These are phyloP conservation scores for Aurelia aurita DNA, from an alignment of 30 jellyfish, hydroid and myxozoan genomes.

Conservation along the genomic window DNA sequence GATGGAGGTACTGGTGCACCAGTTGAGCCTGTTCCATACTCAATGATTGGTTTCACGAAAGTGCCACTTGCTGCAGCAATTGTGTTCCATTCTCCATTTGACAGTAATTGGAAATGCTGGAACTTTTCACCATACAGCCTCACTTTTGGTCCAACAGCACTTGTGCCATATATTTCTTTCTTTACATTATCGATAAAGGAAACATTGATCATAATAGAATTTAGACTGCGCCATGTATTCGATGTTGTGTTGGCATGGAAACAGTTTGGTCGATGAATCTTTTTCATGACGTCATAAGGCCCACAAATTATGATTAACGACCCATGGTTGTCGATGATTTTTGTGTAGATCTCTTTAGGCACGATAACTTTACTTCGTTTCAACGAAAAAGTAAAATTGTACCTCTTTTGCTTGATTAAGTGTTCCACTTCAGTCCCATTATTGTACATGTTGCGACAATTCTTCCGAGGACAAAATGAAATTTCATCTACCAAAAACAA, in stretches of 20 bases:
- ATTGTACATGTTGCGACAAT: slow-evolving; percentile 7
- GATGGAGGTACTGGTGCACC: background rate
- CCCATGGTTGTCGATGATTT: background rate
- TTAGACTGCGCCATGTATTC: slow-evolving; percentile 25
- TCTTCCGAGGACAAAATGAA: slow-evolving; percentile 30
- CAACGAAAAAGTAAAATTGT: background rate
- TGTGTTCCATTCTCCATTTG: slow-evolving; percentile 18
- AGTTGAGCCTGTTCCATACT: background rate
- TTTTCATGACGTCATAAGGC: background rate
- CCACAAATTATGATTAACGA: slow-evolving; percentile 33
- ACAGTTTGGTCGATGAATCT: background rate
- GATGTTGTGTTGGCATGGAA: slow-evolving; percentile 27
- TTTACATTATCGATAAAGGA: slow-evolving; percentile 8
- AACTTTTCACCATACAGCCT: slow-evolving; percentile 31
- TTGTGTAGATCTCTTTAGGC: background rate
- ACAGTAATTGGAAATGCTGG: slow-evolving; percentile 15
- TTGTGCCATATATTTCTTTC: slow-evolving; percentile 15
- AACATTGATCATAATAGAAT: background rate
- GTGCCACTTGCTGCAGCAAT: background rate
- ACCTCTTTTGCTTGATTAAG: slow-evolving; percentile 8
- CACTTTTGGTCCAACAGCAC: background rate
- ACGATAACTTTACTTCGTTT: background rate
- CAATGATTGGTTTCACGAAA: background rate
- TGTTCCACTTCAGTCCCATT: background rate
- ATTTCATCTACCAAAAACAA: slow-evolving; percentile 27